These are phyloP conservation scores for Uria aalge DNA, from an alignment of 2,113 vertebrate genomes.

Conservation along the genomic window DNA sequence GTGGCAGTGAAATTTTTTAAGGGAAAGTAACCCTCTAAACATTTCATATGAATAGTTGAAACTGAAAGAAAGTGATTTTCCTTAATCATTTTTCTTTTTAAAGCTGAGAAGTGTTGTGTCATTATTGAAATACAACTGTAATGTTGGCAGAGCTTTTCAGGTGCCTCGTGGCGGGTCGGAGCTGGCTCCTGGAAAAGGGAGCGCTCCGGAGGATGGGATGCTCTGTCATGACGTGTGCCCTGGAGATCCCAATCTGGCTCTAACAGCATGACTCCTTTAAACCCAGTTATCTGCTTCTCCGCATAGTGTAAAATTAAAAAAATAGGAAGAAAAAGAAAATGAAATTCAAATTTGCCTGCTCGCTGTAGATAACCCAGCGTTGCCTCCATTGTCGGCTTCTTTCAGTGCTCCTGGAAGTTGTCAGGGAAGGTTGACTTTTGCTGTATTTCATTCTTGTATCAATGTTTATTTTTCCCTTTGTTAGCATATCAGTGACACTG, in stretches of 20 bases:
- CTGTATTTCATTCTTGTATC: neutral
- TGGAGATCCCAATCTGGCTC: neutral
- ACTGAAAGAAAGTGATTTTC: neutral
- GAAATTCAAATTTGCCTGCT: neutral
- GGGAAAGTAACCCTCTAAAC: neutral
- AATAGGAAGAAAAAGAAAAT: neutral
- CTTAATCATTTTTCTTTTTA: neutral
- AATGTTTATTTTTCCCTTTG: neutral
- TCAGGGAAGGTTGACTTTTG: neutral
- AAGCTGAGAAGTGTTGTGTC: neutral
- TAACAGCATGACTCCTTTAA: neutral
- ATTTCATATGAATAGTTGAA: neutral
- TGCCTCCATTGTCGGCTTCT: neutral
- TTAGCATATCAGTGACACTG: neutral
- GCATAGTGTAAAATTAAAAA: neutral
- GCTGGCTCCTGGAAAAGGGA: neutral
- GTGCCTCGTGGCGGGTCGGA: neutral
- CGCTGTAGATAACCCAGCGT: slow-evolving; percentile 2
- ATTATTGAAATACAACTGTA: neutral
- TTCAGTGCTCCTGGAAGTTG: neutral
- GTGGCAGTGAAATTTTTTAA: neutral
- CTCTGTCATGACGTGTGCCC: neutral
- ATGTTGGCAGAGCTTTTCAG: neutral
- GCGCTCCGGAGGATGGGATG: neutral
- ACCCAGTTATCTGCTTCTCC: neutral